Evolutionary conservation across 2,113 vertebrate species (phyloP), one percentile per base, ranked within the genome.

Genomic region (Bostrychus sinensis): DNA sequence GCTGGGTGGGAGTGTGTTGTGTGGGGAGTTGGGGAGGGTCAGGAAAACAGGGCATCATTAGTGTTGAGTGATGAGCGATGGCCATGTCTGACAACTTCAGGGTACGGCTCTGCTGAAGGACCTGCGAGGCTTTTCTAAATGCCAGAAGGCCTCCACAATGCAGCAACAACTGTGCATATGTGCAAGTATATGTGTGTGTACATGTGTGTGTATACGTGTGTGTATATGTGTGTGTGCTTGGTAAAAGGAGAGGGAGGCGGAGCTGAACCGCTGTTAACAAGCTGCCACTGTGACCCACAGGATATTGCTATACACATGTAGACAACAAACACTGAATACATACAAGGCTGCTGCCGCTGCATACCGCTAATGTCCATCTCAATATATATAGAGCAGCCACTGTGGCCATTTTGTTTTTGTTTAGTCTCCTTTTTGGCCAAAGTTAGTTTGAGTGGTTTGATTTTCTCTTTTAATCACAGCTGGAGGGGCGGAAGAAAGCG

Each of bases 31-130:
- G 88, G 87, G 90, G 92, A 93, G 91, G 91, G 91, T 80, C 41
- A 87, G 92, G 90, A 89, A 91, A 53, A 93, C 55, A 92, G 94
- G 94, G 61, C 92, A 94, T 95, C 94, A 95, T 95, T 95, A 96
- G 92, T 92, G 89, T 92, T 96, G 95, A 96, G 92, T 95, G 95
- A 96, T 95, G 93, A 95, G 94, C 93, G 90, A 92, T 92, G 93
- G 93, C 93, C 94, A 93, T 91, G 93, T 77, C 67, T 62, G 65
- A 75, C 46, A 36, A 75, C 72, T 74, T 66, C 78, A 68, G 74
- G 70, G 56, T 72, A 70, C 63, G 56, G 64, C 66, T 58, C 56
- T 11, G 14, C 64, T 56, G 70, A 59, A 62, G 71, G 66, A 78
- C 46, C 41, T 19, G 75, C 82, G 66, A 58, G 77, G 81, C 70